Evolutionary conservation across 1,140 invertebrate genomes (phyloP), one percentile per base, ranked within the genome.

Genomic region (Brachionus sp.): DNA sequence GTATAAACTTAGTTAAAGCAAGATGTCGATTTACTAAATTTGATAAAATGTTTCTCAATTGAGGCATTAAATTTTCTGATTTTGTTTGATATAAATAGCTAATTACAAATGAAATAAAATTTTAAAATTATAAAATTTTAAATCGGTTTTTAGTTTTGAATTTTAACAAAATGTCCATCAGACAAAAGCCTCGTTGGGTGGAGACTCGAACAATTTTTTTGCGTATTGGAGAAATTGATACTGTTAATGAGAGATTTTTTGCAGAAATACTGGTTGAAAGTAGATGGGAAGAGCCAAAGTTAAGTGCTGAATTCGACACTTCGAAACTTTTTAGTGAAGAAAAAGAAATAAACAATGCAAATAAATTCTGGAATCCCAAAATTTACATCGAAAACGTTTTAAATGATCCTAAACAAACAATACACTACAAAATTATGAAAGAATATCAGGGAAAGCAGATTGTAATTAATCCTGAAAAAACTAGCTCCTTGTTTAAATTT

Each of bases 151-250:
- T n/a, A n/a, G n/a, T n/a, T 2, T 29, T 29, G 1, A 29, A 29
- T 57, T 57, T 9, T 2, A 19, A 57, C 16, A 25, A 23, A 16
- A 57, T 57, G 50, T 57, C 50, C 50, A 57, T 57, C 5, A 57
- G 19, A 23, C 50, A 57, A 19, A 57, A 57, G 5, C 50, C 50
- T 19, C 50, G 50, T 23, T 57, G 16, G 50, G 50, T 57, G n/a
- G 50, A 57, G 19, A 57, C 50, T 1, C 44, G 77, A 12, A 50
- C 82, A 1, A 66, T 66, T 25, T 84, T 84, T 57, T 25, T 85
- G 23, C 83, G 83, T 44, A 80, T 84, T 13, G 84, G 84, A 25
- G 84, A 84, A 68, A 82, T 84, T 66, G 80, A 85, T 37, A 84
- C 84, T 13, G 68, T 85, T 25, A 83, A 84, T 19, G 84, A 84